Evolutionary conservation across 2,797 vertebrate species (phyloP), one percentile per base, ranked within the genome.

Genomic region (Taenioides sp.): DNA sequence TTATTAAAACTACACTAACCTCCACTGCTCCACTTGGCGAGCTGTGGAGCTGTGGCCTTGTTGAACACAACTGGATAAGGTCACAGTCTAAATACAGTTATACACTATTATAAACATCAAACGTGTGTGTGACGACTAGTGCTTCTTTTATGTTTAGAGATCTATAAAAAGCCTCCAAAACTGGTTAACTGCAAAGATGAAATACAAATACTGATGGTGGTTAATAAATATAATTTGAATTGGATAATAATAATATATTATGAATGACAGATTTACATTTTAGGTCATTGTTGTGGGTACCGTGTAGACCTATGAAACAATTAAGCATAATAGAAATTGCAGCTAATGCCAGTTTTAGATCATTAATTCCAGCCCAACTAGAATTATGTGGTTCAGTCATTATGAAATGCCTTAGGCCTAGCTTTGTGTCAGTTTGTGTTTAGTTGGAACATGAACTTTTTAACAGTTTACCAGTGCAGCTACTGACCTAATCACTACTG

Each of bases 371-470:
- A 50, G 18, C 2, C 17, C 49, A 20, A 5, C 18, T 20, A 50
- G 2, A n/a, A 52, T n/a, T 47, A 72, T 43, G 40, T 43, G 40
- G 40, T 43, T 43, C 43, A 47, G 14, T 47, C 43, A 16, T 47
- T 16, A 17, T 16, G 43, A 47, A 47, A 47, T 4, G 43, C 43
- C 12, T 47, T 16, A 17, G 43, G 43, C 43, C 43, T 47, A 4
- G 43, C 14, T 17, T 47, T 14, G 43, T 47, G 43, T 47, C 14
- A 47, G 43, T 47, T 71, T 81, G 80, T 84, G 80, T 77, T 71
- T 64, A 71, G 71, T 82, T 67, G 9, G 23, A 62, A 82, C 73
- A 60, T 78, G 66, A 83, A 72, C 40, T 72, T 76, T 65, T 67
- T 72, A 63, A 63, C 61, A 40, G 61, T 47, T 16, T 50, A 70